Conservation (phyloP, 2,888 invertebrate genomes). For the Colletes collaris region DNA sequence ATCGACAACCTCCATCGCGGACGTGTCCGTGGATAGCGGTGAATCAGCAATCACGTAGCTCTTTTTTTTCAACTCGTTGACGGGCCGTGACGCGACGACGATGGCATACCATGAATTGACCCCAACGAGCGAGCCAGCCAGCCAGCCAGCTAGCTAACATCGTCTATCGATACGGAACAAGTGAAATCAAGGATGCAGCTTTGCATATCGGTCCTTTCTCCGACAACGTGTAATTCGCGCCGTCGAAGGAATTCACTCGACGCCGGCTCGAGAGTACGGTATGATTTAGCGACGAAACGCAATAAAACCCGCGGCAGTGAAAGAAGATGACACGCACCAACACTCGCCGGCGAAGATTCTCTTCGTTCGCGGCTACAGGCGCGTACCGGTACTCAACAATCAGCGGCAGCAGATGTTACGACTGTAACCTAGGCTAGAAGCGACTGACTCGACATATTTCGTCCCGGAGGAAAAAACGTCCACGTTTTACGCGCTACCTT, state of each 20-base stretch:
- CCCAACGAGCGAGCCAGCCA: conserved; percentile 14
- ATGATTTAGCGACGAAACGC: conserved; percentile 76
- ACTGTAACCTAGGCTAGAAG: conserved; percentile 66
- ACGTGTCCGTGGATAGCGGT: conserved; percentile 47
- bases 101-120: conserved; percentile 20
- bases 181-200: conserved; percentile 35
- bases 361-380: conserved; percentile 41
- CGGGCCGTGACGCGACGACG: conserved; percentile 24
- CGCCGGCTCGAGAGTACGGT: conserved; percentile 48
- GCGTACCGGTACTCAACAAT: conserved; percentile 63
- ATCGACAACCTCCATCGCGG: conserved; percentile 16
- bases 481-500: conserved; percentile 66
- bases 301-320: conserved; percentile 61
- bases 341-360: conserved; percentile 35
- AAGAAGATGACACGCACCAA: conserved; percentile 63
- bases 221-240: conserved; percentile 43
- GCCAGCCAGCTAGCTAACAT: background rate
- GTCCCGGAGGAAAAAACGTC: conserved; percentile 6
- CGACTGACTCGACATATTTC: conserved; percentile 79
- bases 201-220: conserved; percentile 17
- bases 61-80: background rate
- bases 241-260: conserved; percentile 64
- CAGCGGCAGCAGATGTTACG: conserved; percentile 73
- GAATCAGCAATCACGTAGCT: conserved; percentile 51
- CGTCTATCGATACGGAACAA: conserved; percentile 36